Conservation (phyloP, 2,888 invertebrate genomes). For the Platerodrilus igneus region DNA sequence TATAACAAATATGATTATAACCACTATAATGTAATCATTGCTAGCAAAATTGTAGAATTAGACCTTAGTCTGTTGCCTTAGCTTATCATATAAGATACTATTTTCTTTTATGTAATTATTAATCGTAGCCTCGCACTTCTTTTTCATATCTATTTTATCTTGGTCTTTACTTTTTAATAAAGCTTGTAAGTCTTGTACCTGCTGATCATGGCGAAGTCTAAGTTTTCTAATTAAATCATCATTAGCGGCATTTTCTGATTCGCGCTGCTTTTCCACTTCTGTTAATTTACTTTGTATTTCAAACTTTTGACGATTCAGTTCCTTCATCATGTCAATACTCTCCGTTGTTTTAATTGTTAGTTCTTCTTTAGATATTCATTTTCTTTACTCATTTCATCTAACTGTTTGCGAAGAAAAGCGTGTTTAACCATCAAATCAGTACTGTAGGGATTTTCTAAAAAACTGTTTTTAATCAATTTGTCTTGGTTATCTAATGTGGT, state of each 20-base stretch:
- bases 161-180: constrained; percentile 5
- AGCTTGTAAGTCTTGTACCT: constrained; percentile 5
- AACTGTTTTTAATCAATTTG: constrained; percentile 15
- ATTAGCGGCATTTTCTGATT: constrained; percentile 9
- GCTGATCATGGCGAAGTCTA: constrained; percentile 2
- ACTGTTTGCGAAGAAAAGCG: constrained; percentile 7
- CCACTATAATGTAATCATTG: too few relatives aligned
- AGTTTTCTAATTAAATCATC: constrained; percentile 3
- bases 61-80: constrained; percentile 7
- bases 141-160: constrained; percentile 8
- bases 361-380: constrained; percentile 14
- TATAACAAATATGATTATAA: too few relatives aligned
- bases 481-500: constrained; percentile 17
- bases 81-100: constrained; percentile 12
- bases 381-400: constrained; percentile 12
- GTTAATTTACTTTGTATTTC: constrained; percentile 11
- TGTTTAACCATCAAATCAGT: constrained; percentile 14
- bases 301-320: constrained; percentile 18
- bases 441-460: constrained; percentile 16
- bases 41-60: not conserved
- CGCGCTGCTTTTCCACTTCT: constrained; percentile 13
- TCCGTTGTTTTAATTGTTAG: constrained; percentile 7
- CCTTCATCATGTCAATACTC: constrained; percentile 16
- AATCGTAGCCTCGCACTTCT: constrained; percentile 9
- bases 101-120: constrained; percentile 14